Evolutionary conservation across 2,113 vertebrate genomes (phyloP).

Genomic region (Leptocoma aspasia): DNA sequence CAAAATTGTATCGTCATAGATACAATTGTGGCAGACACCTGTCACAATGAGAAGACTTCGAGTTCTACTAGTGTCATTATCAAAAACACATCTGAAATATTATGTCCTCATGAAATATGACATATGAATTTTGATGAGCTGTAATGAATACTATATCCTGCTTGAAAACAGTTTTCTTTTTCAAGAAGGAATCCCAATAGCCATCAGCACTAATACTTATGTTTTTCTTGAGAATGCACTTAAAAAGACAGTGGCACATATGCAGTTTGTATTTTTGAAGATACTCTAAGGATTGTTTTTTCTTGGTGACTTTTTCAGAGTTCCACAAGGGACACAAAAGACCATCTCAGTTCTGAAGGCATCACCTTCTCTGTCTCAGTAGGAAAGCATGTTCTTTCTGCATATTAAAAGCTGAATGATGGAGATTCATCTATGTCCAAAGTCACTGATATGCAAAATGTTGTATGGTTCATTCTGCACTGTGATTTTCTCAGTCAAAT

Average conservation of each 20-base stretch:
- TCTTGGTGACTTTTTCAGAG: background rate
- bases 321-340: background rate
- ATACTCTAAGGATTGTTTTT: background rate
- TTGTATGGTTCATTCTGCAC: background rate
- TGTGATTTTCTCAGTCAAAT: background rate
- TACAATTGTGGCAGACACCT: background rate
- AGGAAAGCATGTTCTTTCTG: background rate
- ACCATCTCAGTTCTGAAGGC: background rate
- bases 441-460: background rate
- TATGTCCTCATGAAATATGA: background rate
- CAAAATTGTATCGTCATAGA: background rate
- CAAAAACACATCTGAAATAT: background rate
- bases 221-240: background rate
- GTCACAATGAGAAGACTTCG: background rate
- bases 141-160: background rate
- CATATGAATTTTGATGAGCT: background rate
- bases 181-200: background rate
- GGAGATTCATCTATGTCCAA: background rate
- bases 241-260: slow-evolving; percentile 10
- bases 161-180: background rate
- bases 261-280: background rate
- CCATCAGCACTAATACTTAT: background rate
- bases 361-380: background rate
- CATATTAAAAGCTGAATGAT: background rate
- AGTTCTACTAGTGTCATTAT: background rate